These are phyloP conservation scores for Ochropleura plecta DNA, from an alignment of 2,888 invertebrate genomes.

Conservation along the genomic window DNA sequence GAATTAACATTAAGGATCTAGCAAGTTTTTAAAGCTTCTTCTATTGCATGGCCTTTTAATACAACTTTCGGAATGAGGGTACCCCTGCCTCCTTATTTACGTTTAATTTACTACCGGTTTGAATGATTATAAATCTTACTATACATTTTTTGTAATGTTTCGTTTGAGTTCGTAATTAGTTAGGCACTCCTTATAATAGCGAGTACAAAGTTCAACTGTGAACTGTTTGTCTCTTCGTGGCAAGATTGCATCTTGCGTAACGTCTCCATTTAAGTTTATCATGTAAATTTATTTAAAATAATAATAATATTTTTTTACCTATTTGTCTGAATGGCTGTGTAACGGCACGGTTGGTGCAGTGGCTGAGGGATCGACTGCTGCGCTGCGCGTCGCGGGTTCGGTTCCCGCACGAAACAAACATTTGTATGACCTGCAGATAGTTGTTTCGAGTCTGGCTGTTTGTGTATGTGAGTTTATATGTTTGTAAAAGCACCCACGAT, in stretches of 20 bases:
- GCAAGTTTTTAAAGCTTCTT: too few species aligned
- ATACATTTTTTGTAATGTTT: background rate
- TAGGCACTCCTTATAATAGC: background rate
- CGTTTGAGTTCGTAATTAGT: background rate
- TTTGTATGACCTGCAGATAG: too few species aligned
- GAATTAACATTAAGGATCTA: too few species aligned
- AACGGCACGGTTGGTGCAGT: too few species aligned
- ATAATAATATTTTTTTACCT: background rate
- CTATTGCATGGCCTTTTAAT: background rate
- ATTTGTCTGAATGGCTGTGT: background rate
- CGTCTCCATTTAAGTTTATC: background rate
- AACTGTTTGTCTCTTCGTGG: background rate
- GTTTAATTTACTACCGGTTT: background rate
- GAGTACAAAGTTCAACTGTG: background rate
- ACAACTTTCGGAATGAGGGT: background rate
- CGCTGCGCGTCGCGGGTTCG: too few species aligned
- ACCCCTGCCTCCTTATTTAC: background rate
- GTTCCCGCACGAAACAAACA: too few species aligned
- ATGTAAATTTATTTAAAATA: too few species aligned
- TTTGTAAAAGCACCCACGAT: too few species aligned
- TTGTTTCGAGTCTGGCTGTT: too few species aligned
- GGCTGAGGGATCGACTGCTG: too few species aligned
- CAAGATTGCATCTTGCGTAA: background rate
- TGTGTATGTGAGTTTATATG: too few species aligned
- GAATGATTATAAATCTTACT: too few species aligned